A percentile compares a stretch with the other conserved stretches of the same genome.
These are phyloP conservation scores for Siphlonurus alternatus DNA, from an alignment of 2,888 invertebrate species.

Conservation along the genomic window DNA sequence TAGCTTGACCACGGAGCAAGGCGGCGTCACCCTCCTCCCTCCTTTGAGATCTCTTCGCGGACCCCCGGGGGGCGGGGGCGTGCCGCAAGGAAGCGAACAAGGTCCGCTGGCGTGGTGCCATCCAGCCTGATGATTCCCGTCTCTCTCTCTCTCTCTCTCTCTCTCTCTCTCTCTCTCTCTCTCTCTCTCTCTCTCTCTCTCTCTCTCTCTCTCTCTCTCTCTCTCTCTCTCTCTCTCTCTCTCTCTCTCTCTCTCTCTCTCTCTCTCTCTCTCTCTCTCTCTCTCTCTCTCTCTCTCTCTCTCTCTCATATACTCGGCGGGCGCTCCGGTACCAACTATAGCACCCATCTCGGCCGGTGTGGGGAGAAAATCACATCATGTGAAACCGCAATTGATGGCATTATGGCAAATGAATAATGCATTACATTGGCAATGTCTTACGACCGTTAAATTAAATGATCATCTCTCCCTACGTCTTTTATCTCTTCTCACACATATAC, in stretches of 20 bases:
- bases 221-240: background rate
- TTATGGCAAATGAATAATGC: conserved; percentile 1
- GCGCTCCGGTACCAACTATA: too few species aligned
- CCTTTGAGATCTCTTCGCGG: too few species aligned
- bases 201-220: conserved; percentile 4
- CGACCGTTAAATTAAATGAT: background rate
- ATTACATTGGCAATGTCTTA: background rate
- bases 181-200: too few species aligned
- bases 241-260: conserved; percentile 2
- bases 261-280: conserved; percentile 25
- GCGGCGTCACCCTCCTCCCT: background rate
- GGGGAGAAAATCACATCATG: background rate
- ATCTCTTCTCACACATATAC: background rate
- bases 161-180: background rate
- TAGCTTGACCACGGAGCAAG: background rate
- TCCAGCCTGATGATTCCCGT: background rate
- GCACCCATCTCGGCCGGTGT: too few species aligned
- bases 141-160: background rate
- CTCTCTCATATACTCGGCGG: too few species aligned
- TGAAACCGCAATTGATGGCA: background rate
- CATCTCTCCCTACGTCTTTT: background rate
- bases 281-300: conserved; percentile 12
- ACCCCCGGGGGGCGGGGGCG: background rate
- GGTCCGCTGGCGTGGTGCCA: background rate
- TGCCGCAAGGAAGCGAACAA: background rate